Base-by-base conservation (phyloP, 2,888 invertebrate species). In the Epinotia ramella region DNA sequence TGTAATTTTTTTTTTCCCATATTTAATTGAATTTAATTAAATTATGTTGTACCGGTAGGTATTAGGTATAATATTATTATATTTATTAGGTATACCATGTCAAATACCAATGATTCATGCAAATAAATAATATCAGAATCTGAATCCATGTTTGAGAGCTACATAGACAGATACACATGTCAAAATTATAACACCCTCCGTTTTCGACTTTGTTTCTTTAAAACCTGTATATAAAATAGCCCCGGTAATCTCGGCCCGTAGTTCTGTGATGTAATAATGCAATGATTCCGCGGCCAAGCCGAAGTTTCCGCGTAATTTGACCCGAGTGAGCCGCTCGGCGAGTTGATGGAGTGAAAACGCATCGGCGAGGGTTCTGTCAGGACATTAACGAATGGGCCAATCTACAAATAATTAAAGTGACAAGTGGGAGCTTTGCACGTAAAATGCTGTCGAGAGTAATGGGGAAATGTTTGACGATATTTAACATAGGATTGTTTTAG, bases 291-390 rank as follows among this genome's bases (percentile, higher is more conserved):
- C 16, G 46, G 66, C 16, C 24, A 20, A 33, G 56, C 49, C 62
- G 40, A 20, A 53, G 40, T 67, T 73, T 62, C 73, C 62, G 62
- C 62, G 24, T 18, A 73, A 73, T 73, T 73, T 62, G 57, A n/a
- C 59, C 3, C 20, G 73, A 65, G 65, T 33, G 67, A 60, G 16
- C 63, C 33, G 73, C 67, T 33, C 44, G 67, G 24, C 44, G 62
- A 62, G 73, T 67, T 53, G 67, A 59, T 66, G 59, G 66, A 44
- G 40, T 56, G 73, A 24, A 73, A 73, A 62, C 44, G 16, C 40
- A 49, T 49, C 28, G 59, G 44, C 57, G 53, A 24, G 46, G 4
- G 46, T 60, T 24, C 49, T n/a, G 46, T 2, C 49, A 11, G 65
- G 62, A 28, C 67, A 62, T 73, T 67, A 67, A 53, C 67, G 24